Evolutionary conservation across 2,888 invertebrate genomes (phyloP).

Genomic region (Synanthedon formicaeformis): DNA sequence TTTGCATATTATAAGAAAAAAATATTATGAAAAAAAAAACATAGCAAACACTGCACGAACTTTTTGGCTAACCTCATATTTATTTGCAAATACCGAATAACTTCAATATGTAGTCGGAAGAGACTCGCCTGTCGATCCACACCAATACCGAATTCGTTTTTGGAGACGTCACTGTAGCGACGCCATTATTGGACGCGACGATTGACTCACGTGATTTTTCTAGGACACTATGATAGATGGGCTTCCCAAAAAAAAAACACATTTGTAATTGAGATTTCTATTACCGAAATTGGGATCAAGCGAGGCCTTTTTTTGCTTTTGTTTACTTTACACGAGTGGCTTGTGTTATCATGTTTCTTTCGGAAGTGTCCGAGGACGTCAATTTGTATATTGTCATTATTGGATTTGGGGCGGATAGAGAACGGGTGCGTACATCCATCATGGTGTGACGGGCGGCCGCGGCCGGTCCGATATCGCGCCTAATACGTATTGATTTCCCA

Average conservation of each 20-base stretch:
- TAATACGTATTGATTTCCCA: constrained; percentile 71
- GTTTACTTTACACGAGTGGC: constrained; percentile 67
- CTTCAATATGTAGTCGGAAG: constrained; percentile 65
- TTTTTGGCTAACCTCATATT: constrained; percentile 22
- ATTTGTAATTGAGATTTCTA: constrained; percentile 68
- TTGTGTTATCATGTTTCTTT: constrained; percentile 62
- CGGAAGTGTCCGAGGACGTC: constrained; percentile 61
- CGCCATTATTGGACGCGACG: constrained; percentile 55
- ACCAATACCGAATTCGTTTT: constrained; percentile 58
- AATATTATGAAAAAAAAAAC: too few species aligned
- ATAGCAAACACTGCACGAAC: too few species aligned
- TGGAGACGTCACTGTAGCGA: constrained; percentile 50
- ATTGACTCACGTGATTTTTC: constrained; percentile 47
- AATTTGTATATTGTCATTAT: constrained; percentile 72
- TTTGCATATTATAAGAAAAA: too few species aligned
- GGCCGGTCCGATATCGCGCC: constrained; percentile 65
- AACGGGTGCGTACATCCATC: constrained; percentile 67
- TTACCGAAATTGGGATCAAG: constrained; percentile 62
- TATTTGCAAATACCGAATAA: constrained; percentile 66
- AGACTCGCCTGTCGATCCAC: constrained; percentile 63
- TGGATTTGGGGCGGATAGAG: constrained; percentile 61
- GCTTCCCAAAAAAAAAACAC: constrained; percentile 49
- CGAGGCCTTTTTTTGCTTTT: constrained; percentile 53
- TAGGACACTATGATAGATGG: constrained; percentile 61
- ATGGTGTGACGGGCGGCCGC: constrained; percentile 58